These are phyloP conservation scores for Ictalurus punctatus DNA, from an alignment of 2,113 vertebrate genomes.

Conservation along the genomic window DNA sequence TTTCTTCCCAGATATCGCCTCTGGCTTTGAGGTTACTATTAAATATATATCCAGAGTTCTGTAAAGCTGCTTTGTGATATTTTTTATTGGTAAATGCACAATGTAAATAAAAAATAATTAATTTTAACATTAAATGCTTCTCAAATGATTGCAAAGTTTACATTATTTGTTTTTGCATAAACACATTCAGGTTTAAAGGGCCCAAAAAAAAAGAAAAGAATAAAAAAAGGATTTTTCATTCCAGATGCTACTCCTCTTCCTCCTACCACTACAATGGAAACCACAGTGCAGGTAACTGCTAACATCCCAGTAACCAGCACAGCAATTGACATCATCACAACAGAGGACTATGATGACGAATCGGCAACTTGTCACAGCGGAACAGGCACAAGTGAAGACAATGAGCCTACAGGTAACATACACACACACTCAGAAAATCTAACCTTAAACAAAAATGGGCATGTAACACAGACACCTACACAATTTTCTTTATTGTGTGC, in stretches of 20 bases:
- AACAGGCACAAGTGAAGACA: constrained; percentile 44
- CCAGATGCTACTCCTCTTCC: constrained; percentile 67
- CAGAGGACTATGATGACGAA: constrained; percentile 51
- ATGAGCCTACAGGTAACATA: constrained; percentile 52
- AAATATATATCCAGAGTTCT: not conserved
- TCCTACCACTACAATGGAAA: constrained; percentile 56
- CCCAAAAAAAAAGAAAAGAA: too few relatives aligned
- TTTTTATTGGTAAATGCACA: not conserved
- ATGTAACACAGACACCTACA: not conserved
- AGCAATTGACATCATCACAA: not conserved
- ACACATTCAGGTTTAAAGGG: not conserved
- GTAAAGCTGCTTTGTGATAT: not conserved
- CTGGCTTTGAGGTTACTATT: not conserved
- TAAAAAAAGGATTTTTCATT: not conserved
- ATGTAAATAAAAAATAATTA: not conserved
- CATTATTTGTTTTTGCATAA: not conserved
- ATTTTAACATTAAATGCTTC: not conserved
- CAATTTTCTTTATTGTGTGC: not conserved
- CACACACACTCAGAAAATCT: constrained; percentile 45
- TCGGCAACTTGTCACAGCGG: constrained; percentile 48
- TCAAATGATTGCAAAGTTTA: not conserved
- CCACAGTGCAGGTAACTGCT: constrained; percentile 57
- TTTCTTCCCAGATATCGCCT: not conserved
- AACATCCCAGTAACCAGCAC: constrained; percentile 48
- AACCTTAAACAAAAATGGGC: not conserved